Conservation (phyloP, 2,113 vertebrate genomes). For the Orientallactaga bullata region DNA sequence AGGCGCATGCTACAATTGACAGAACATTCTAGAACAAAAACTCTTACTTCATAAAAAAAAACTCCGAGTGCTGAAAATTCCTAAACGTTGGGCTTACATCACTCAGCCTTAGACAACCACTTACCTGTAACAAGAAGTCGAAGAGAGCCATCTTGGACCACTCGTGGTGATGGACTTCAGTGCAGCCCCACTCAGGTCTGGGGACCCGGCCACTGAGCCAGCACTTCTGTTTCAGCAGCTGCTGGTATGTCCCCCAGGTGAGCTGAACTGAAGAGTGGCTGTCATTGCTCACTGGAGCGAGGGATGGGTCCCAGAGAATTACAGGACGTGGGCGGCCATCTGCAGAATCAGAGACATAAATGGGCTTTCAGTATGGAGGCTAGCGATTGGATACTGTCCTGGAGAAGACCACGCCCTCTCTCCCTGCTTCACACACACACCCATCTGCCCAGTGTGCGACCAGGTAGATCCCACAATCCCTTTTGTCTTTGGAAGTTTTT, state of each 20-base stretch:
- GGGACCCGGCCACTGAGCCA: constrained; percentile 92
- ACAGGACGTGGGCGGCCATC: constrained; percentile 91
- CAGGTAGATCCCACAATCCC: neutral
- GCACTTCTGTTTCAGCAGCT: constrained; percentile 92
- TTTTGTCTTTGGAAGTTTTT: constrained; percentile 37
- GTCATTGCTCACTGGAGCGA: constrained; percentile 87
- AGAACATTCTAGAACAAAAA: neutral
- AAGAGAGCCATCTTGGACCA: constrained; percentile 97
- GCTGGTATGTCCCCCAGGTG: constrained; percentile 94
- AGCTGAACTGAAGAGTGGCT: constrained; percentile 88
- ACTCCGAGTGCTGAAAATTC: neutral
- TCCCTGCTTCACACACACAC: neutral
- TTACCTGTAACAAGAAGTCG: constrained; percentile 97
- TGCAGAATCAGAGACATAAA: constrained; percentile 74
- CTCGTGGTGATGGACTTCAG: constrained; percentile 93
- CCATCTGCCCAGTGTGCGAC: neutral
- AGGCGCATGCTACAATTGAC: neutral
- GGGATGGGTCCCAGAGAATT: constrained; percentile 92
- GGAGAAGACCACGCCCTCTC: neutral
- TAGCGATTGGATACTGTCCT: neutral
- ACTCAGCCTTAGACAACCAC: neutral
- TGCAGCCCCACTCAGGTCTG: constrained; percentile 91
- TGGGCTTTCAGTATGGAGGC: neutral
- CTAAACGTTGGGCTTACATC: neutral
- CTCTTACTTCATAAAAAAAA: constrained; percentile 26